phyloP scores from a whole-genome alignment of 2,113 vertebrate species.

The Carollia perspicillata region DNA sequence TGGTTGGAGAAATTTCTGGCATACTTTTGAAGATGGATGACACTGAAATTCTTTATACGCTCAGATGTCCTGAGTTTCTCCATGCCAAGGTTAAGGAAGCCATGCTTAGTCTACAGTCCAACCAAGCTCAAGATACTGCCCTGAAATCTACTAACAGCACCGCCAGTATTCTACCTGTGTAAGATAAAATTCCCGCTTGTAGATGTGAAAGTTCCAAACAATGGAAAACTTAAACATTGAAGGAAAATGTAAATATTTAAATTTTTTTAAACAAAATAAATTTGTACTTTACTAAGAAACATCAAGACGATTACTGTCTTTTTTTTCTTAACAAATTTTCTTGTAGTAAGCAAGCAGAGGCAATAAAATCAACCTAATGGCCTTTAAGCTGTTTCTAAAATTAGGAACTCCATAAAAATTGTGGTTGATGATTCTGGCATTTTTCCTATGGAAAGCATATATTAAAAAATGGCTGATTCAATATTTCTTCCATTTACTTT shows the following conservation, averaged over 20 bases:
- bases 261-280: neutral
- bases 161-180: neutral
- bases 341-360: neutral
- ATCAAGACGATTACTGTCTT: neutral
- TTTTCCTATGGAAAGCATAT: slow-evolving; percentile 4
- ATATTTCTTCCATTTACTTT: neutral
- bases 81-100: neutral
- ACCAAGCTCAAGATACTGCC: neutral
- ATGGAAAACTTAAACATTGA: neutral
- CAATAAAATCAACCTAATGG: neutral
- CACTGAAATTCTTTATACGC: neutral
- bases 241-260: neutral
- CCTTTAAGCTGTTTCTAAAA: slow-evolving; percentile 38
- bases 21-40: neutral
- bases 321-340: slow-evolving; percentile 2
- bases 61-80: neutral
- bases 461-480: neutral
- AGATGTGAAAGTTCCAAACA: neutral
- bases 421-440: neutral
- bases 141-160: neutral
- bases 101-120: neutral
- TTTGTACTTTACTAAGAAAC: neutral
- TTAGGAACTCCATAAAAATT: slow-evolving; percentile 5
- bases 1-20: neutral
- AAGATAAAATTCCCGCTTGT: neutral